Evolutionary conservation across 2,888 invertebrate genomes (phyloP).

Genomic region (Danaus chrysippus): DNA sequence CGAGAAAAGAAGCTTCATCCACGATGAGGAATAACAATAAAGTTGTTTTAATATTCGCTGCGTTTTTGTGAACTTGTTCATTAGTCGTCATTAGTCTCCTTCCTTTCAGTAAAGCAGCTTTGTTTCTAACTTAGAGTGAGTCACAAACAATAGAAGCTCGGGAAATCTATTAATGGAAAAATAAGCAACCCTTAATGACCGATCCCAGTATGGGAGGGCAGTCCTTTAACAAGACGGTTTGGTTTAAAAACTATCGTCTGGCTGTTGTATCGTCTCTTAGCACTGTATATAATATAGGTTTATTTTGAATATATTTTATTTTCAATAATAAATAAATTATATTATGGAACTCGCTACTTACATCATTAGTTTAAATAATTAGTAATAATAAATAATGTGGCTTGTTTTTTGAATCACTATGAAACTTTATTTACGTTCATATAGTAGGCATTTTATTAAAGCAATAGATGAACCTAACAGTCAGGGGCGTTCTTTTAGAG

Average conservation of each 20-base stretch:
- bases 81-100: not conserved
- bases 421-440: too few species aligned
- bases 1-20: slow-evolving; percentile 5
- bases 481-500: too few species aligned
- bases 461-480: too few species aligned
- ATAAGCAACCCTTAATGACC: slow-evolving; percentile 10
- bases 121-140: slow-evolving; percentile 1
- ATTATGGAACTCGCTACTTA: too few species aligned
- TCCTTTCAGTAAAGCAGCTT: slow-evolving; percentile 4
- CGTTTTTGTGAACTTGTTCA: slow-evolving; percentile 6
- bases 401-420: too few species aligned
- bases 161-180: slow-evolving; percentile 15
- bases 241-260: not conserved
- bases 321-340: too few species aligned
- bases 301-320: too few species aligned
- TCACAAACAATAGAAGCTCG: slow-evolving; percentile 10
- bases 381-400: too few species aligned
- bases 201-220: not conserved
- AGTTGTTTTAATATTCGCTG: slow-evolving; percentile 25
- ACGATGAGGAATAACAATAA: slow-evolving; percentile 13
- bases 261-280: not conserved
- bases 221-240: not conserved
- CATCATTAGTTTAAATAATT: too few species aligned
- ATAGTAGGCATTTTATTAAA: too few species aligned
- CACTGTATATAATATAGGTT: not conserved